Evolutionary conservation across 2,797 vertebrate species (phyloP).

Genomic region (Borostomias antarcticus): DNA sequence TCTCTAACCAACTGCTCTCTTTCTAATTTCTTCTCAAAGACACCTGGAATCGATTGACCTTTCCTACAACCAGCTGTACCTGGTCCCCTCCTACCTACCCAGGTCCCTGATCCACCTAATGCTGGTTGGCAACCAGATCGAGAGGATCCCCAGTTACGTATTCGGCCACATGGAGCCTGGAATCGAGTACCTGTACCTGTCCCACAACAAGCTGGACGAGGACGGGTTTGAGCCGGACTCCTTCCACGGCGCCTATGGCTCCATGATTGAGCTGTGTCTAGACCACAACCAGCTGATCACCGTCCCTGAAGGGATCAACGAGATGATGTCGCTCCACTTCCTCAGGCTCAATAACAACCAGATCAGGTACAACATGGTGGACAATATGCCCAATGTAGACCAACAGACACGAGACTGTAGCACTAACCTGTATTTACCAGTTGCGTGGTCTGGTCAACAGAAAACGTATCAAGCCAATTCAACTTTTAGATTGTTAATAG

Average conservation of each 20-base stretch:
- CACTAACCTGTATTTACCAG: too few species aligned
- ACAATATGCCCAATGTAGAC: too few species aligned
- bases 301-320: constrained; percentile 86
- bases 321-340: constrained; percentile 90
- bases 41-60: constrained; percentile 95
- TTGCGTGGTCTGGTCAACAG: too few species aligned
- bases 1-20: constrained; percentile 6
- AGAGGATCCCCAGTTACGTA: constrained; percentile 93
- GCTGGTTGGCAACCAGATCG: constrained; percentile 91
- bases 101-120: constrained; percentile 90
- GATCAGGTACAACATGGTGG: constrained; percentile 86
- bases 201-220: constrained; percentile 88
- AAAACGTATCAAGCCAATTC: constrained; percentile 60
- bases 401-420: too few species aligned
- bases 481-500: constrained; percentile 21
- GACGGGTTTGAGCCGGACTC: constrained; percentile 88
- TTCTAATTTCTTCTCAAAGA: constrained; percentile 68
- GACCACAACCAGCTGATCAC: constrained; percentile 89
- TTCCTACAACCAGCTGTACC: constrained; percentile 90
- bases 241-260: constrained; percentile 86
- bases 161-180: constrained; percentile 96
- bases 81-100: constrained; percentile 94
- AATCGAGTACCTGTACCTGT: constrained; percentile 94
- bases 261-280: constrained; percentile 91
- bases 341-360: constrained; percentile 92